Conservation (phyloP, 1,140 invertebrate genomes). For the Brachionus sp. region DNA sequence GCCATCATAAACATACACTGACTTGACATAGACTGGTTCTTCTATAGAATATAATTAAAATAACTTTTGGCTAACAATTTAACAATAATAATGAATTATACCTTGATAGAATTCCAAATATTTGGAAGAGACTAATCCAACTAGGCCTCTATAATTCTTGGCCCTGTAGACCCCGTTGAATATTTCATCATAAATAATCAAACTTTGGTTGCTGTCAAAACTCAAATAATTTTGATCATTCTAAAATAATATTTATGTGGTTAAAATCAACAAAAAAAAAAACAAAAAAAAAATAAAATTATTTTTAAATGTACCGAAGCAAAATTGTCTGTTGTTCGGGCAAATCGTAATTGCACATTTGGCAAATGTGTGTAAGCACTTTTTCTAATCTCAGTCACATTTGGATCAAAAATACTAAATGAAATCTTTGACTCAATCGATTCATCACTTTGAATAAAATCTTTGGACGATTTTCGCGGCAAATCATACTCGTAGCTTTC, state of each 20-base stretch:
- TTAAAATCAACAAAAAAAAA: background rate
- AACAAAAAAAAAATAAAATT: background rate
- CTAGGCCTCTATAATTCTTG: background rate
- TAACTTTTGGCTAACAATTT: background rate
- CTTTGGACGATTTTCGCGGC: conserved; percentile 19
- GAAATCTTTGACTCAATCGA: conserved; percentile 14
- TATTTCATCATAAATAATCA: conserved; percentile 35
- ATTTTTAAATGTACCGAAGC: background rate
- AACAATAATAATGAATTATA: background rate
- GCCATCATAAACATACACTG: conserved; percentile 42
- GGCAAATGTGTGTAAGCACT: background rate
- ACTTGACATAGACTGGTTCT: conserved; percentile 25
- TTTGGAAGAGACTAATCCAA: background rate
- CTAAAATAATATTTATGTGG: too few relatives aligned
- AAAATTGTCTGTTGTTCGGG: background rate
- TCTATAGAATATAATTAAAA: background rate
- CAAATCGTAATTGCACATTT: background rate
- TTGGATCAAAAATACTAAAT: conserved; percentile 2
- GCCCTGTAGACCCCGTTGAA: conserved; percentile 12
- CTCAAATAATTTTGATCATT: conserved; percentile 8
- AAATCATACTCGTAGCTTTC: conserved; percentile 31
- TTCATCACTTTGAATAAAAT: conserved; percentile 25
- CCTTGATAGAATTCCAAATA: conserved; percentile 10
- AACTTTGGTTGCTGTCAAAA: background rate
- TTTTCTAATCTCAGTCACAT: background rate